Evolutionary conservation across 2,888 invertebrate species (phyloP), one percentile per base, ranked within the genome.

Genomic region (Ectropis crepuscularia): DNA sequence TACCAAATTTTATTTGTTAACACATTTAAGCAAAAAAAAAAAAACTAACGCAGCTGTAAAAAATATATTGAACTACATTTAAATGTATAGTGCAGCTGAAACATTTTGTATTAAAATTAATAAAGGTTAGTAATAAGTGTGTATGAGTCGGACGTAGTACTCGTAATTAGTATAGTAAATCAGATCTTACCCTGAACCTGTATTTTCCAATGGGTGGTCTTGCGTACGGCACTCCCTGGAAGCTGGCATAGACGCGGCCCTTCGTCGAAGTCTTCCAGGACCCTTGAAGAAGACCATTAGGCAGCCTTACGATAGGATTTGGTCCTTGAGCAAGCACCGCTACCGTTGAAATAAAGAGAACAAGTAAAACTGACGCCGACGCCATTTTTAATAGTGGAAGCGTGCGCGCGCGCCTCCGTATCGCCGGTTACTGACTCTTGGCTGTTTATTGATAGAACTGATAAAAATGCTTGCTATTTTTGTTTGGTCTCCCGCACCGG

Each of bases 211-310:
- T 78, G 0, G 96, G 96, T 10, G 95, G 94, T 57, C 93, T 81
- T 0, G 96, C 96, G 73, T 95, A 96, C 0, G 96, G 96, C 51
- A 96, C 87, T 0, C 96, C 95, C 71, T 94, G 90, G 72, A 95
- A 96, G 43, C 95, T 94, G 7, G 94, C 94, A 69, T 89, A 95
- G 0, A 80, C 76, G 68, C 93, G 77, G 28, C 92, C 88, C 50
- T 87, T 84, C 0, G 85, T 80, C 0, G 93, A 89, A 1, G 80
- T 74, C 61, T 84, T 87, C 93, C 92, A 93, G 0, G 83, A 57
- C 0, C 93, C 93, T 55, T 85, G 86, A 0, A 93, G 63, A 0
- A 84, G 55, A 0, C 93, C 93, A 57, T 88, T 80, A 2, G 81
- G 70, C 0, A 91, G 80, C 59, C 86, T 80, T 2, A 90, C 84